Evolutionary conservation across 2,797 vertebrate species (phyloP).

Genomic region (Melanotaenia parkinsoni): DNA sequence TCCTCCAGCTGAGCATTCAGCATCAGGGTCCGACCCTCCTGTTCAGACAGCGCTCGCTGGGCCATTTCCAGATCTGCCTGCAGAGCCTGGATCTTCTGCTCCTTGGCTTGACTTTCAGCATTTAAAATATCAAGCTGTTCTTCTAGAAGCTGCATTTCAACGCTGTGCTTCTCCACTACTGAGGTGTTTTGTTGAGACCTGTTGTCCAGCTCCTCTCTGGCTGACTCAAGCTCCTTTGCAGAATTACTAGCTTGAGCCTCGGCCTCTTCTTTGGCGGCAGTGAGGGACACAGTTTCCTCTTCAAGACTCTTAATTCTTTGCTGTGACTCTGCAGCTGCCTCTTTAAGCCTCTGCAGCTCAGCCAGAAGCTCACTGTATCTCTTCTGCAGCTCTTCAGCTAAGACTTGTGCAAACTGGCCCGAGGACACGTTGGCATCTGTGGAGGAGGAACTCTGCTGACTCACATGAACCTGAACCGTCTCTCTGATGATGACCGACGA

Average conservation of each 20-base stretch:
- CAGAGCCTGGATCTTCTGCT: conserved; percentile 86
- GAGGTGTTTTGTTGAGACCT: conserved; percentile 77
- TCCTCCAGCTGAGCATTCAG: conserved; percentile 84
- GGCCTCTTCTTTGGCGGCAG: conserved; percentile 80
- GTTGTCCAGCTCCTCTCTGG: conserved; percentile 74
- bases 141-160: conserved; percentile 80
- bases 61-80: conserved; percentile 85
- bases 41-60: conserved; percentile 79
- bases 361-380: conserved; percentile 80
- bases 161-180: conserved; percentile 72
- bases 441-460: conserved; percentile 60
- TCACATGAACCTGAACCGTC: conserved; percentile 74
- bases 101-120: conserved; percentile 84
- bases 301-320: conserved; percentile 77
- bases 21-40: conserved; percentile 79
- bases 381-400: conserved; percentile 86
- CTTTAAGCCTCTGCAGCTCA: conserved; percentile 84
- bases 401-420: conserved; percentile 77
- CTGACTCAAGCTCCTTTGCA: conserved; percentile 78
- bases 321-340: conserved; percentile 80
- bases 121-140: conserved; percentile 88
- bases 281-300: conserved; percentile 67
- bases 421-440: conserved; percentile 27
- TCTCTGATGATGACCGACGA: conserved; percentile 79
- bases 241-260: conserved; percentile 70